Base-by-base conservation (phyloP, 2,113 vertebrate genomes). In the Rhinolophus sinicus region DNA sequence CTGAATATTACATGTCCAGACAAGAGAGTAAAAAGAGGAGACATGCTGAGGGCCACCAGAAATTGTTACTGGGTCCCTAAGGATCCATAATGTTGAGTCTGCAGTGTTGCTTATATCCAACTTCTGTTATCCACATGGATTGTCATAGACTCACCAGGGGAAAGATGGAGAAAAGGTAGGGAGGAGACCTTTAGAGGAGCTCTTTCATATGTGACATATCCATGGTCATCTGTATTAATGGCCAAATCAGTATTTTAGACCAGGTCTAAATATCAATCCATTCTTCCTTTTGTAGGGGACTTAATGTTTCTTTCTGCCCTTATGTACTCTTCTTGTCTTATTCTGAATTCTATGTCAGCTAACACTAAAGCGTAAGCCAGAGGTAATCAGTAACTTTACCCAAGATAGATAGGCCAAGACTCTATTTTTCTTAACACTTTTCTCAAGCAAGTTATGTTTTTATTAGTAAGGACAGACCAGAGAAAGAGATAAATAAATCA, bases 401-500 rank as follows among this genome's bases (percentile, higher is more conserved):
- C 33, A 33, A 24, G 6, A 2, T 56, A 78, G 28, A 33, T 28
- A 96, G 22, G 4, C 35, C 47, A 92, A 67, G 21, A 56, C 5
- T 83, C 9, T 76, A 67, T 47, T 85, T 95, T 89, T 64, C 9
- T 58, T 70, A 67, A 67, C 40, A 77, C 40, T 64, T 81, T 89
- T 44, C 56, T 91, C 47, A 70, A 91, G 30, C 72, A 56, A 67
- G 35, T 92, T 90, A 38, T 76, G 26, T 95, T 94, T 91, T 69
- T 16, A 33, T 64, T 88, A 22, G 12, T 60, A 81, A 52, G 64
- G 50, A n/a, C 16, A 85, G 80, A 77, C 16, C 12, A 87, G 18
- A 72, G 38, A 85, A 12, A 58, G 24, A 67, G 30, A 82, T 2
- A 93, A 28, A 60, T 30, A 85, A 75, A 73, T n/a, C 30, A 60